Evolutionary conservation across 2,113 vertebrate species (phyloP), one percentile per base, ranked within the genome.

Genomic region (Oxygymnocypris stewartii): DNA sequence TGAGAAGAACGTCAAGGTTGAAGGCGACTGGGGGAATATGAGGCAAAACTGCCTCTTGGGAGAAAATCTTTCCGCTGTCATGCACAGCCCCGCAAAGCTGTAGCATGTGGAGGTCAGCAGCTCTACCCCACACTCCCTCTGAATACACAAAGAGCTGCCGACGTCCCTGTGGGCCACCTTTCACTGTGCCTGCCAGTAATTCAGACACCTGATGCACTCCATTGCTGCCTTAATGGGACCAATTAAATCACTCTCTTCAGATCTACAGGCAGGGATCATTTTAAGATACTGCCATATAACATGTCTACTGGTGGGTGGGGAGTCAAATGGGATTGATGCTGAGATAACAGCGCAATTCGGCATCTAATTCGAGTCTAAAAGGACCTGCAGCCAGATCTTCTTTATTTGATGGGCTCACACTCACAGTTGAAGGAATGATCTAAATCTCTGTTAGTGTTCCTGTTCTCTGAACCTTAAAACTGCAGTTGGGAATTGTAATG

Each of bases 1-100:
- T 82, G 79, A 73, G 37, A 86, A 86, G 57, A 79, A 79, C 88
- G 85, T 90, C 89, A 88, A 87, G 85, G 87, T 85, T 90, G 89
- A 88, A 74, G 76, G 78, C 82, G 20, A 75, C 51, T 51, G 65
- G 67, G 28, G 85, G 88, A 82, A 88, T 83, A 59, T 73, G 57
- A 84, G 40, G 81, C 74, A 84, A 88, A 86, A 73, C 65, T 84
- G 85, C 82, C 63, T 79, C 82, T 85, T 69, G 35, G 85, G 87
- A 90, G 85, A 79, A 31, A 83, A 87, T 87, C 73, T 69, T 71
- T 28, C 82, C 25, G 54, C 87, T 88, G 89, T 88, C 89, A 90
- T 44, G 28, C 59, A 61, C 79, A 71, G 76, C 86, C 61, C 59
- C 59, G 71, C 25, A 79, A 89, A 80, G 31, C 71, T 9, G 54